These are phyloP conservation scores for Stegodyphus dumicola DNA, from an alignment of 1,140 invertebrate species.

Conservation along the genomic window DNA sequence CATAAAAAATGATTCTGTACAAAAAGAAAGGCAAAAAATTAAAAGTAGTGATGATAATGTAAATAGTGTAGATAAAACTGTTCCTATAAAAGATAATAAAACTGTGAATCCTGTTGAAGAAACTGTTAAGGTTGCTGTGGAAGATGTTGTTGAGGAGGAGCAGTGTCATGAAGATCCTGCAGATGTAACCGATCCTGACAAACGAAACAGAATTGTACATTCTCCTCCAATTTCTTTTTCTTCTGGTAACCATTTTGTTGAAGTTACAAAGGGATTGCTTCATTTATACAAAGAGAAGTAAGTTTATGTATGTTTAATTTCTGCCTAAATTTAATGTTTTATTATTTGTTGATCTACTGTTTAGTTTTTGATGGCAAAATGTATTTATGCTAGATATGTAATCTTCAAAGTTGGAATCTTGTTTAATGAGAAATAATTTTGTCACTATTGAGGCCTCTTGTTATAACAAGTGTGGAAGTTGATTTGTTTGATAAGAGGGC, in stretches of 20 bases:
- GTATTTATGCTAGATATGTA: no score
- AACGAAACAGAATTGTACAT: conserved; percentile 30
- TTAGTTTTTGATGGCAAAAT: no score
- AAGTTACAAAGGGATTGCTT: conserved; percentile 94
- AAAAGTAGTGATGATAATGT: background rate
- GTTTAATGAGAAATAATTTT: background rate
- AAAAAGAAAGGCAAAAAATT: conserved; percentile 24
- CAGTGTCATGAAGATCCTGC: background rate
- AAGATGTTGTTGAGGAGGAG: background rate
- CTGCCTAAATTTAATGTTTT: no score
- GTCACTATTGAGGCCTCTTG: no score
- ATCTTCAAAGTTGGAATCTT: no score
- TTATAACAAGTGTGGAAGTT: no score
- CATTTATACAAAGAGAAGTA: conserved; percentile 97
- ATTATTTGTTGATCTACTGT: no score
- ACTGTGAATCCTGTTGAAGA: conserved; percentile 8
- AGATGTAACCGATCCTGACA: conserved; percentile 27
- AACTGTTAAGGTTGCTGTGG: background rate
- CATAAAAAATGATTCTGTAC: background rate
- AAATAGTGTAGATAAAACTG: conserved; percentile 7
- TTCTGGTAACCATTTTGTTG: conserved; percentile 96
- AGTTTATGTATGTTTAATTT: conserved; percentile 61
- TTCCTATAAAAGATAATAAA: background rate
- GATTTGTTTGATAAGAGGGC: no score
- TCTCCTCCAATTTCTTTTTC: conserved; percentile 76